These are phyloP conservation scores for Noctuana brunneofusca DNA, from an alignment of 2,888 invertebrate genomes.

Conservation along the genomic window DNA sequence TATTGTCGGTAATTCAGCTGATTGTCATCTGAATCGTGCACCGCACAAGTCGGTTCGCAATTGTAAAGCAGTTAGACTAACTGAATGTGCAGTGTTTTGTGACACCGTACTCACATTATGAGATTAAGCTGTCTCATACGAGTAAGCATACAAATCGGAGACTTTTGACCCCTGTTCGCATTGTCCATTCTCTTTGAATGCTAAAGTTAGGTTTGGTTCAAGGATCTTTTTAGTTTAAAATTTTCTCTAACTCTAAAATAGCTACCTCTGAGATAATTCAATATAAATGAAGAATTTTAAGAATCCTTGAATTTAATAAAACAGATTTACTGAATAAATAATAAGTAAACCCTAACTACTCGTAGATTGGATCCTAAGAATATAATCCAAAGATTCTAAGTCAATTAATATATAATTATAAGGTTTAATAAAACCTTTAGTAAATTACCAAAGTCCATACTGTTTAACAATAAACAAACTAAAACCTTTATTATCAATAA, in stretches of 20 bases:
- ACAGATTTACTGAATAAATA: no score
- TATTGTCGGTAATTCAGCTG: conserved; percentile 32
- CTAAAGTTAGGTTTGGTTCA: background rate
- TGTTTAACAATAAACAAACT: background rate
- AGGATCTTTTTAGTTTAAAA: no score
- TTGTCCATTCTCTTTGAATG: background rate
- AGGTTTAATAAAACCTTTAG: no score
- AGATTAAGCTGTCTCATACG: conserved; percentile 13
- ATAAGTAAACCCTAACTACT: no score
- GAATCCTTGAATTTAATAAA: no score
- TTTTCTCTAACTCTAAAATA: no score
- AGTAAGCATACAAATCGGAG: conserved; percentile 12
- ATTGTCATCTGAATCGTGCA: conserved; percentile 33
- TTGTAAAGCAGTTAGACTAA: conserved; percentile 7
- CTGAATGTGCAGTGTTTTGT: conserved; percentile 5
- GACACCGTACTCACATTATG: conserved; percentile 20
- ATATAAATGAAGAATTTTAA: no score
- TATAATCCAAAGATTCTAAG: no score
- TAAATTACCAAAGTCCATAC: background rate
- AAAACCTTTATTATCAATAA: background rate
- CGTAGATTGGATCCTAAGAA: no score
- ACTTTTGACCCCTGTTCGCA: background rate
- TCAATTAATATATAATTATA: no score
- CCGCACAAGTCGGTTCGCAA: conserved; percentile 9
- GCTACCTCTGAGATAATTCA: no score